A percentile compares a stretch with the other conserved stretches of the same genome.
These are phyloP conservation scores for Lasius platythorax DNA, from an alignment of 2,888 invertebrate genomes.

Conservation along the genomic window DNA sequence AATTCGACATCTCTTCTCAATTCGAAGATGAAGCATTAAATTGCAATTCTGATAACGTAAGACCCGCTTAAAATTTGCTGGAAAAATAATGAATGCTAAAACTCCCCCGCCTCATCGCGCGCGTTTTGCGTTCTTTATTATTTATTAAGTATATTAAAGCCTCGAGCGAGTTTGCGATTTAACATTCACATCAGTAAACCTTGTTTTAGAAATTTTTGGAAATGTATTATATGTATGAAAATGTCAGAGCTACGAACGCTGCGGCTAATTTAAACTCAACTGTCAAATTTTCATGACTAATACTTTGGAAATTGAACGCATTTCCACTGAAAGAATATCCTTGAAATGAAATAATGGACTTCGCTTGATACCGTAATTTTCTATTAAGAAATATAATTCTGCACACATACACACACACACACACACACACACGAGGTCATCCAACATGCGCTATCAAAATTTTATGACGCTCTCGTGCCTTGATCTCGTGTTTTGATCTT, in stretches of 20 bases:
- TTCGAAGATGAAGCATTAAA: not conserved
- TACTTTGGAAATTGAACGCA: not conserved
- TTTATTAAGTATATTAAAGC: too few species aligned
- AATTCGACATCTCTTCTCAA: not conserved
- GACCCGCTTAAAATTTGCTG: not conserved
- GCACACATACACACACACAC: too few species aligned
- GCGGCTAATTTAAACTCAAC: not conserved
- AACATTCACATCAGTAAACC: too few species aligned
- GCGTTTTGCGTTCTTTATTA: not conserved
- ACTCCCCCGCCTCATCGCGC: not conserved
- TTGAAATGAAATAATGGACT: not conserved
- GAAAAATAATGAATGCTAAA: not conserved
- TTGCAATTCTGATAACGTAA: not conserved
- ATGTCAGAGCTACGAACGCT: not conserved
- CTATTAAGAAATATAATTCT: not conserved
- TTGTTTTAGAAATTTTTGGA: too few species aligned
- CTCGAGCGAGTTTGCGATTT: not conserved
- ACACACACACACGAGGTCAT: not conserved
- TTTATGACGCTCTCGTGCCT: not conserved
- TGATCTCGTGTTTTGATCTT: conserved; percentile 1
- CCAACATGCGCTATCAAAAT: conserved; percentile 1
- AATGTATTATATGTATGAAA: too few species aligned
- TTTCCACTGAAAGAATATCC: not conserved
- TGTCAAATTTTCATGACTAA: not conserved
- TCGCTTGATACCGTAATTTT: not conserved